A percentile compares a stretch with the other conserved stretches of the same genome.
phyloP scores from a whole-genome alignment of 2,113 vertebrate species.

The Martes martes region DNA sequence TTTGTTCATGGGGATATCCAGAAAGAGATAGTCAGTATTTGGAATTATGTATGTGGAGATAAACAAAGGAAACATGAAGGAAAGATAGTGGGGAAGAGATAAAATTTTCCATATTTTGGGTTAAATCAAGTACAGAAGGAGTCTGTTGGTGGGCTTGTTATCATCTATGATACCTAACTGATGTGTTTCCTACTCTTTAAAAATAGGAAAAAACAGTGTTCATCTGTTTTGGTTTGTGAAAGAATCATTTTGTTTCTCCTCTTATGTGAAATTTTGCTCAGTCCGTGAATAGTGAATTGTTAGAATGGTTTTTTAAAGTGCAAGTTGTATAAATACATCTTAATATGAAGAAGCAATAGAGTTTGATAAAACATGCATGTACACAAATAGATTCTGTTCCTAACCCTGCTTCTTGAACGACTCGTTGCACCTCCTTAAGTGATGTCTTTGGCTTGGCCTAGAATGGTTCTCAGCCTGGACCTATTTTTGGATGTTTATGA shows the following conservation, averaged over 20 bases:
- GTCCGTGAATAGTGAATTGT: neutral
- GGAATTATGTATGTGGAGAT: neutral
- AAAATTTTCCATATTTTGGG: neutral
- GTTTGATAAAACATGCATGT: neutral
- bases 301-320: neutral
- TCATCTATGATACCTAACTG: neutral
- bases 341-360: neutral
- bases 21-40: neutral
- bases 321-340: neutral
- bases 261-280: neutral
- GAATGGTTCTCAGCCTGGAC: neutral
- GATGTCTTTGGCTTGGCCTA: neutral
- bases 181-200: neutral
- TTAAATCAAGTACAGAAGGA: neutral
- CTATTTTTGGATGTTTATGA: neutral
- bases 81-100: neutral
- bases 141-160: neutral
- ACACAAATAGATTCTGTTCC: neutral
- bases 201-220: neutral
- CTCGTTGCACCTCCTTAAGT: neutral
- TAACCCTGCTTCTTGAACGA: neutral
- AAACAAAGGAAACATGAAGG: neutral
- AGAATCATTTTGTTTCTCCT: conserved; percentile 16
- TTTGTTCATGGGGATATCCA: neutral
- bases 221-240: conserved; percentile 5